phyloP scores from a whole-genome alignment of 2,113 vertebrate genomes.

The Saguinus imperator region DNA sequence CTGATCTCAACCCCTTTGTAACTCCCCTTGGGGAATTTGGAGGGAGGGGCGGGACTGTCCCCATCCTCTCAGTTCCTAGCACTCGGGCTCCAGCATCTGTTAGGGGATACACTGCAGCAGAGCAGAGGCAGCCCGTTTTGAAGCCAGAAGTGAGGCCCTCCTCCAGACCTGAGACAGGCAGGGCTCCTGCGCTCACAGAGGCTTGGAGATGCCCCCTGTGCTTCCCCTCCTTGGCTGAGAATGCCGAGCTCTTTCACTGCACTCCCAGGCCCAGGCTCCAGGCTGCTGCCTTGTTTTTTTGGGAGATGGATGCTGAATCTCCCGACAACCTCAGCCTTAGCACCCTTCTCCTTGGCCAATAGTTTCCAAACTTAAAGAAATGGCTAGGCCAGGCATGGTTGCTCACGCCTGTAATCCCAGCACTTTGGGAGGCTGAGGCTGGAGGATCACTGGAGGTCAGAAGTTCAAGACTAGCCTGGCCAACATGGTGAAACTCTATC shows the following conservation, averaged over 20 bases:
- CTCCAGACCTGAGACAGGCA: not conserved
- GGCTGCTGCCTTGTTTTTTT: not conserved
- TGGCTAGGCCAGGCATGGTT: no score
- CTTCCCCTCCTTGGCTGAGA: not conserved
- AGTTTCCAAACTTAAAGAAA: constrained; percentile 33
- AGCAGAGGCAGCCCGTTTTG: not conserved
- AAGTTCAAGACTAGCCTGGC: no score
- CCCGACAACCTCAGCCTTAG: not conserved
- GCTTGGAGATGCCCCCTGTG: not conserved
- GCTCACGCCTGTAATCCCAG: no score
- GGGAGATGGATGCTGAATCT: not conserved
- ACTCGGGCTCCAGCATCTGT: not conserved
- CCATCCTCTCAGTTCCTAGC: not conserved
- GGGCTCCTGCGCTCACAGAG: not conserved
- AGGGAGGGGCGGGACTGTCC: fast-evolving
- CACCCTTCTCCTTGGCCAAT: not conserved
- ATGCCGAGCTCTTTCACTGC: not conserved
- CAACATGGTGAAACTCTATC: no score
- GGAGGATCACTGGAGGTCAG: no score
- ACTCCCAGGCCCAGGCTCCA: not conserved
- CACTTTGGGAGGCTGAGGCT: no score
- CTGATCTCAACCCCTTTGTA: not conserved
- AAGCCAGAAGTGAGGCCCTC: not conserved
- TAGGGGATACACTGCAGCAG: not conserved
- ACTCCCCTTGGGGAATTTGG: not conserved